These are phyloP conservation scores for Bufo bufo DNA, from an alignment of 2,113 vertebrate species.

Conservation along the genomic window DNA sequence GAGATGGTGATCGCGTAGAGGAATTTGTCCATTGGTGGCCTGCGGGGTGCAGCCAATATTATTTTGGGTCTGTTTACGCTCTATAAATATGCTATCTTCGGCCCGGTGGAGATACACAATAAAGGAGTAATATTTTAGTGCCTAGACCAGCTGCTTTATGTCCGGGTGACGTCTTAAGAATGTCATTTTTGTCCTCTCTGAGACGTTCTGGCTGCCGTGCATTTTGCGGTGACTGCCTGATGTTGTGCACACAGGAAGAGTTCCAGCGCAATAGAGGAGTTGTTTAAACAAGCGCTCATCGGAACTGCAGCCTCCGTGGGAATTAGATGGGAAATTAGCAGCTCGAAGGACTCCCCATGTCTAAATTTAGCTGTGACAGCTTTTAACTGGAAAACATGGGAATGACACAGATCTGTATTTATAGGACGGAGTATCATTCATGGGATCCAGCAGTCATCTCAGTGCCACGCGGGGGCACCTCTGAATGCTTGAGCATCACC, in stretches of 20 bases:
- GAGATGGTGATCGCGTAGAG: slow-evolving; percentile 36
- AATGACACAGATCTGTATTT: slow-evolving; percentile 68
- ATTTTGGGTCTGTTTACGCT: slow-evolving; percentile 36
- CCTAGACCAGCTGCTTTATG: slow-evolving; percentile 57
- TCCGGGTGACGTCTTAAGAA: slow-evolving; percentile 58
- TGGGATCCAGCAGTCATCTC: slow-evolving; percentile 28
- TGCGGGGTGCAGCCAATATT: slow-evolving; percentile 37
- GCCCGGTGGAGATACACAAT: not conserved
- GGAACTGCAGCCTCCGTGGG: slow-evolving; percentile 69
- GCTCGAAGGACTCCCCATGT: slow-evolving; percentile 61
- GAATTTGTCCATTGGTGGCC: slow-evolving; percentile 23
- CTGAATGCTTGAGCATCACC: not conserved
- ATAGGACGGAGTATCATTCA: slow-evolving; percentile 63
- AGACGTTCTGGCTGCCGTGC: slow-evolving; percentile 23
- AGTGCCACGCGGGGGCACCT: not conserved
- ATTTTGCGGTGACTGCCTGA: slow-evolving; percentile 50
- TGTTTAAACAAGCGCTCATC: slow-evolving; percentile 65
- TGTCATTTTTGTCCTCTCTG: slow-evolving; percentile 21
- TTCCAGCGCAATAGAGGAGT: slow-evolving; percentile 65
- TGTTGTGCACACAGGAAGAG: slow-evolving; percentile 66
- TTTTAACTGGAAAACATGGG: slow-evolving; percentile 66
- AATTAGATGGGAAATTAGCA: slow-evolving; percentile 68
- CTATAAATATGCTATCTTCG: slow-evolving; percentile 26
- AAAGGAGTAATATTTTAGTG: slow-evolving; percentile 44
- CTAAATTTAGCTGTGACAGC: slow-evolving; percentile 71